Evolutionary conservation across 2,797 vertebrate species (phyloP), one percentile per base, ranked within the genome.

Genomic region (Neoniphon sammara): DNA sequence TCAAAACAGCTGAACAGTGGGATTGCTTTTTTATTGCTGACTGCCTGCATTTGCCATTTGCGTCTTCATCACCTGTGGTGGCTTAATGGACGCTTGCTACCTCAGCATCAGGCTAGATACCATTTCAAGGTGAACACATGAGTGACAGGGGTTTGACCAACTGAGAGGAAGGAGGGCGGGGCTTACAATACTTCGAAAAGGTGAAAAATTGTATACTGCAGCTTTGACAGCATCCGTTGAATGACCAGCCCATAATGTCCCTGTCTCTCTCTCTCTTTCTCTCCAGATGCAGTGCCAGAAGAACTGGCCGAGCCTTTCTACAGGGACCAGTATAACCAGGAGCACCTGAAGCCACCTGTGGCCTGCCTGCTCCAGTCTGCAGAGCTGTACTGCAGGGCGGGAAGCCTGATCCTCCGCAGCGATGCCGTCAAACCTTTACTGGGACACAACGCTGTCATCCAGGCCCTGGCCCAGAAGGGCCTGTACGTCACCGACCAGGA

Each of bases 401-500:
- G 98, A 31, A 99, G 98, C 91, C 95, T 99, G 86, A 98, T 99
- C 88, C 96, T 99, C 49, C 96, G 96, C 89, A 98, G 98, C 15
- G 98, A 99, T 78, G 97, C 97, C 0, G 98, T 97, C 80, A 98
- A 98, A 91, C 98, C 98, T 3, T 93, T 99, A 64, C 88, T 99
- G 84, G 97, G 97, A 70, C 98, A 99, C 77, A 97, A 98, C 61
- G 98, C 97, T 7, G 96, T 99, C 88, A 97, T 99, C 91, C 98
- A 99, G 93, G 98, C 98, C 0, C 92, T 99, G 86, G 97, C 97
- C 15, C 97, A 98, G 92, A 98, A 97, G 85, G 97, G 97, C 68
- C 95, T 99, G 60, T 99, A 99, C 64, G 96, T 99, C 85, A 99
- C 97, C 1, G 97, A 99, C 90, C 96, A 97, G 88, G 97, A 99